Evolutionary conservation across 2,888 invertebrate genomes (phyloP), one percentile per base, ranked within the genome.

Genomic region (Aromia moschata): DNA sequence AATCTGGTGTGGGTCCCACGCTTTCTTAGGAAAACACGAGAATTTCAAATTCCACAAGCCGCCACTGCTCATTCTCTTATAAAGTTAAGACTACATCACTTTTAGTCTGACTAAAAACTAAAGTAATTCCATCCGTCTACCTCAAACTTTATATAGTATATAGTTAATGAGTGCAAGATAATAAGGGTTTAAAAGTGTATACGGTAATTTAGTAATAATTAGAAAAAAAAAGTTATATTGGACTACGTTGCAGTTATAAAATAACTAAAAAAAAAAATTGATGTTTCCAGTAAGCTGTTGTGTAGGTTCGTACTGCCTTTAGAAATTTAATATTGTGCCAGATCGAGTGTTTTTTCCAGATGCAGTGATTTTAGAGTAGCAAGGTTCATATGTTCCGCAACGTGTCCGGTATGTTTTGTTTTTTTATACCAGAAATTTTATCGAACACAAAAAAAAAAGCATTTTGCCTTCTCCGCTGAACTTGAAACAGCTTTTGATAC

Each of bases 101-200:
- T 33, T 52, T 52, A 52, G 52, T 52, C 52, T 52, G 36, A 45
- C 43, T 36, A 41, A 54, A n/a, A 47, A 58, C 53, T 47, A 47
- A 54, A 65, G 56, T 62, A 76, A 80, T 79, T 80, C 80, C 80
- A 80, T 80, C 80, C 80, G 79, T 80, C 80, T 80, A 80, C 80
- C 80, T 80, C 80, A 80, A 74, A 74, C 71, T 36, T 58, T 59
- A 64, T n/a, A n/a, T 70, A 70, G 60, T 62, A 67, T 67, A 67
- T 70, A 72, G 58, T 68, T 67, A 65, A 72, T 62, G 68, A 74
- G 76, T 76, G 75, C 77, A 77, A 78, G 75, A 78, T 77, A 77
- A 80, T 79, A 80, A 78, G 79, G 79, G 78, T 80, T 79, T 77
- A 75, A 74, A 79, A 76, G 70, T 78, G 80, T 80, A 80, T 80